phyloP scores from a whole-genome alignment of 1,140 invertebrate species.

The Cyphomyrmex costatus region DNA sequence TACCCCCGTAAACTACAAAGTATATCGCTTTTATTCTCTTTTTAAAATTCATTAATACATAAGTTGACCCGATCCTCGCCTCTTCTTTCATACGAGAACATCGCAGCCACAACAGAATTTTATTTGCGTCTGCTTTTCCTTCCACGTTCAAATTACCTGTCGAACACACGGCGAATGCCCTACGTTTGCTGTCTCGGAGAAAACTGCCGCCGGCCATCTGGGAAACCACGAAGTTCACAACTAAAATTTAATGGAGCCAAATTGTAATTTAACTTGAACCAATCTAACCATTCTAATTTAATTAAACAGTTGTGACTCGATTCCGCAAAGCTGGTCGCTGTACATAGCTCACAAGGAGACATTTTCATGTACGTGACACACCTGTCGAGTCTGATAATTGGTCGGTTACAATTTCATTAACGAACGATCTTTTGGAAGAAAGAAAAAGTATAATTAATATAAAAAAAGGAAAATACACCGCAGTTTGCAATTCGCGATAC shows the following conservation, averaged over 20 bases:
- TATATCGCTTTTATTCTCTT: conserved; percentile 47
- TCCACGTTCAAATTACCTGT: conserved; percentile 4
- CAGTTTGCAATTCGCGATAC: too few species aligned
- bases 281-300: conserved; percentile 64
- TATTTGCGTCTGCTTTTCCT: neutral
- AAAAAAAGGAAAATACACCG: neutral
- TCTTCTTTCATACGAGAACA: too few species aligned
- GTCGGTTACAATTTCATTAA: neutral
- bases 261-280: conserved; percentile 72
- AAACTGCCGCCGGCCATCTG: neutral
- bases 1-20: neutral
- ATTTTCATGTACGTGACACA: neutral
- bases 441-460: too few species aligned
- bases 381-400: neutral
- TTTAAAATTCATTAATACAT: conserved; percentile 81
- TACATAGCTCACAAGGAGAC: neutral
- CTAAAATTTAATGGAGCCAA: conserved; percentile 67
- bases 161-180: conserved; percentile 18
- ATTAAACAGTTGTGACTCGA: conserved; percentile 50
- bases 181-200: conserved; percentile 21
- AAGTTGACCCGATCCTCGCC: conserved; percentile 58
- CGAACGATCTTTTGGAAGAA: neutral
- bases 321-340: too few species aligned
- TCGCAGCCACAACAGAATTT: neutral
- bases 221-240: conserved; percentile 48